These are phyloP conservation scores for Clamator glandarius DNA, from an alignment of 2,797 vertebrate species.

Conservation along the genomic window DNA sequence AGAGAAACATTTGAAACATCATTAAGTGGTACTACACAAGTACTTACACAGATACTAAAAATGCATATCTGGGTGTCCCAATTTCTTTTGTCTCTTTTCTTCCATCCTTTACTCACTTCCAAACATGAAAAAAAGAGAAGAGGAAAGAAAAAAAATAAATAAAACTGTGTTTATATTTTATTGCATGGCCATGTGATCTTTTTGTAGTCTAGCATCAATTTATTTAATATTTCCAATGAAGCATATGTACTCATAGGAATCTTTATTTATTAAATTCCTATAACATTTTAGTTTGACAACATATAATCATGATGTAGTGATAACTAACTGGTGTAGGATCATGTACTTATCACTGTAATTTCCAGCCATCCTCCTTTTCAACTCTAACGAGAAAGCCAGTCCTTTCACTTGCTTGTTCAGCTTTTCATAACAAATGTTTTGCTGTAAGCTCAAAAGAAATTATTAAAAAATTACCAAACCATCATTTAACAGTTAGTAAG, in stretches of 20 bases:
- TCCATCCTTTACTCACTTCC: background rate
- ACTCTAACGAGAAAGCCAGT: fast-evolving
- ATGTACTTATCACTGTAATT: background rate
- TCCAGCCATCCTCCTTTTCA: background rate
- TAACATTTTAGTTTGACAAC: background rate
- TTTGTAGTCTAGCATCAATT: background rate
- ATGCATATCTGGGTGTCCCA: background rate
- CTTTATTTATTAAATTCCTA: background rate
- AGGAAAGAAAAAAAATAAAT: no score
- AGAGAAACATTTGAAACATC: background rate
- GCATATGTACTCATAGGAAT: background rate
- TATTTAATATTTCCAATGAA: background rate
- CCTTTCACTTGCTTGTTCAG: background rate
- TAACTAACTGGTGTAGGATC: background rate
- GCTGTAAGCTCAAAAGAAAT: background rate
- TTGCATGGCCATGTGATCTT: background rate
- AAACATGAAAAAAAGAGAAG: background rate
- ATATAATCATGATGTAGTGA: background rate
- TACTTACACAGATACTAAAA: background rate
- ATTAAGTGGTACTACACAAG: background rate
- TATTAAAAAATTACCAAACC: background rate
- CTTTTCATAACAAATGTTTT: background rate
- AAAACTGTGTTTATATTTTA: background rate
- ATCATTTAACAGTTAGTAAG: background rate
- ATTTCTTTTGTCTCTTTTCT: background rate